Base-by-base conservation (phyloP, 2,113 vertebrate species). In the Grammomys surdaster region DNA sequence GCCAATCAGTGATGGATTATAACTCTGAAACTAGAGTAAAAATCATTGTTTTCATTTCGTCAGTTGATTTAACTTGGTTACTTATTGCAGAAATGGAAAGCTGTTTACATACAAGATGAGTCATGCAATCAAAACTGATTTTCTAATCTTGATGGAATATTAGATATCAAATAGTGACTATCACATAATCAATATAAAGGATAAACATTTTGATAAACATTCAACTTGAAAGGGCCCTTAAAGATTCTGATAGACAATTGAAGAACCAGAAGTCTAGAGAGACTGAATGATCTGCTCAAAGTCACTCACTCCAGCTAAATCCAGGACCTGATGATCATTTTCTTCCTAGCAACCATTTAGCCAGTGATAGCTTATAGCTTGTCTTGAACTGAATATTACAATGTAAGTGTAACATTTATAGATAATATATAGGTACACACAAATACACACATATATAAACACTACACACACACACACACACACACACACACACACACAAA, bases 51-150 rank as follows among this genome's bases (percentile, higher is more conserved):
- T 91, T 80, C 2, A 75, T 58, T 85, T 48, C 3, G 46, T 51
- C 43, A 48, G 4, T 73, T 84, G 31, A n/a, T 86, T 51, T 76
- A 40, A 40, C 56, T 76, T 85, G 60, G 31, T 26, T 75, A 86
- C 60, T 63, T 40, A 26, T 76, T 65, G 51, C 22, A 76, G 14
- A 65, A n/a, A 60, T 36, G 56, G 33, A 51, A 75, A 76, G 3
- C 31, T 86, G 40, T 75, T 19, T 76, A 76, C 5, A 40, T 19
- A 70, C 31, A 85, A 93, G 40, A 63, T 84, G 13, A 88, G 10
- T 63, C 5, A 87, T 82, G 33, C 3, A 88, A 69, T 80, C 5
- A 95, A 96, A 95, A 73, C 16, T 76, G 13, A 92, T 92, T 95
- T 95, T 36, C 33, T 88, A 92, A 56, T 14, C 1, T 75, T 67